Percentiles rank a stretch among this genome's conserved stretches.
phyloP scores from a whole-genome alignment of 1,140 invertebrate genomes.

The Drosophila triauraria region DNA sequence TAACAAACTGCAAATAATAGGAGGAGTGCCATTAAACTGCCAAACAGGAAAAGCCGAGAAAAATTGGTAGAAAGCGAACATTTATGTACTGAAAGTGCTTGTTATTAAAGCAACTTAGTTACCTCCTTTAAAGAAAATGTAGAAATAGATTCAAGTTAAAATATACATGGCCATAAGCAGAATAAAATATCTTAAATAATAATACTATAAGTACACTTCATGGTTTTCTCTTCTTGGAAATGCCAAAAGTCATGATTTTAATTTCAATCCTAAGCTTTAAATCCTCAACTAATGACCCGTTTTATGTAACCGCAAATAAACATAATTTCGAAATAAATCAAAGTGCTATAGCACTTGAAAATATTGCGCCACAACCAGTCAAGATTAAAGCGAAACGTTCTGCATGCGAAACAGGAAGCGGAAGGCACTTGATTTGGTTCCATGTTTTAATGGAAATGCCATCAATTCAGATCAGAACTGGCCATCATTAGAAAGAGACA shows the following conservation, averaged over 20 bases:
- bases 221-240: no score
- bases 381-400: constrained; percentile 1
- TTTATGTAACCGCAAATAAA: constrained; percentile 4
- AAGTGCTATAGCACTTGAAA: neutral
- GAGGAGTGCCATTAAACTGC: constrained; percentile 1
- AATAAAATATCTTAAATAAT: no score
- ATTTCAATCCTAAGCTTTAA: neutral
- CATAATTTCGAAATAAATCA: constrained; percentile 1
- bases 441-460: constrained; percentile 48
- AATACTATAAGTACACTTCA: no score
- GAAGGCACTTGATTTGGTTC: constrained; percentile 31
- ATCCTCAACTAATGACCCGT: neutral
- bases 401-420: constrained; percentile 20
- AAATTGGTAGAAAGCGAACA: neutral
- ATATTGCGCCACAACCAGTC: neutral
- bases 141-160: no score
- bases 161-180: no score
- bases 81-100: neutral
- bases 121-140: no score
- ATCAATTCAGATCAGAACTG: constrained; percentile 30
- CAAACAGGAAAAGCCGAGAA: neutral
- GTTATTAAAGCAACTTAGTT: no score
- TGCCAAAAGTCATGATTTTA: no score
- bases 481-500: constrained; percentile 21
- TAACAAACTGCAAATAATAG: constrained; percentile 28